Percentiles rank a stretch among this genome's conserved stretches.
These are phyloP conservation scores for Leptocoma aspasia DNA, from an alignment of 2,113 vertebrate genomes.

Conservation along the genomic window DNA sequence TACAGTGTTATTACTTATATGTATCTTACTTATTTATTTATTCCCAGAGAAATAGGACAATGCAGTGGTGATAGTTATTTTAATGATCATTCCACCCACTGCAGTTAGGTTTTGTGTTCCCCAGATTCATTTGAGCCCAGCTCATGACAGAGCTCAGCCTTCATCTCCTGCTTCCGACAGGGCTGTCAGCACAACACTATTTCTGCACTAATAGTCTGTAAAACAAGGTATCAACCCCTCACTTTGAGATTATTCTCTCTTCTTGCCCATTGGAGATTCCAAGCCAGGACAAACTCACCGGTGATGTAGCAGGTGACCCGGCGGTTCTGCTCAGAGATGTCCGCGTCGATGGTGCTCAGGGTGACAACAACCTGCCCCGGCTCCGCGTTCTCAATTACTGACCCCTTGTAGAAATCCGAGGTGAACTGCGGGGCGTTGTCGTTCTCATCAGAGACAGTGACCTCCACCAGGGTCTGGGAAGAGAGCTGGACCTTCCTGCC, in stretches of 20 bases:
- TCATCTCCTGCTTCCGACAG: background rate
- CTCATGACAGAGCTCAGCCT: background rate
- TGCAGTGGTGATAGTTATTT: background rate
- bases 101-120: background rate
- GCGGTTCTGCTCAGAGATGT: slow-evolving; percentile 88
- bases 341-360: slow-evolving; percentile 84
- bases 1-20: background rate
- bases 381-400: slow-evolving; percentile 82
- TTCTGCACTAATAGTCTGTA: background rate
- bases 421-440: slow-evolving; percentile 90
- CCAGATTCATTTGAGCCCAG: background rate
- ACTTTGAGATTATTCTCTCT: background rate
- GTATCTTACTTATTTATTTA: background rate
- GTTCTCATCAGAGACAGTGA: slow-evolving; percentile 90
- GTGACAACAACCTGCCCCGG: slow-evolving; percentile 81
- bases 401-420: slow-evolving; percentile 83
- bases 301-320: slow-evolving; percentile 93
- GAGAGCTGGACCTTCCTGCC: slow-evolving; percentile 84
- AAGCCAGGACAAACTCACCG: slow-evolving; percentile 70
- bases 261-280: background rate
- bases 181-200: background rate
- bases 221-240: background rate
- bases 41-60: background rate
- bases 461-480: slow-evolving; percentile 88
- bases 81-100: background rate